These are phyloP conservation scores for Cathartes aura DNA, from an alignment of 2,113 vertebrate genomes.

Conservation along the genomic window DNA sequence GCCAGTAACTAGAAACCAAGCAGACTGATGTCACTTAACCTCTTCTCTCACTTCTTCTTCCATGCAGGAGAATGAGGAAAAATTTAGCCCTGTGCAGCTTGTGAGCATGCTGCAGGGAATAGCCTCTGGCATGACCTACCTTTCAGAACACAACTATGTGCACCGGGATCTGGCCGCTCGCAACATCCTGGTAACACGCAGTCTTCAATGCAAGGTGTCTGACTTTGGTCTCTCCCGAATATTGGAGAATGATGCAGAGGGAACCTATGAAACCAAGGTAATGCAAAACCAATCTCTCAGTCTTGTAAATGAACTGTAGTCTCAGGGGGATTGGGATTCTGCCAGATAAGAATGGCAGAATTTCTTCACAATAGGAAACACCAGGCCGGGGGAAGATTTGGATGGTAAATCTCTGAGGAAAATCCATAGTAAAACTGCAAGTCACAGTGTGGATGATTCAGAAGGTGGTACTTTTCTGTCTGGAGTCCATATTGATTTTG, in stretches of 20 bases:
- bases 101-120: conserved; percentile 82
- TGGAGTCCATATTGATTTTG: neutral
- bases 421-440: neutral
- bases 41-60: neutral
- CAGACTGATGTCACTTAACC: neutral
- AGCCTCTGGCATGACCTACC: conserved; percentile 83
- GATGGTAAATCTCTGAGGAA: neutral
- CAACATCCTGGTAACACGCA: conserved; percentile 79
- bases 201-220: conserved; percentile 81
- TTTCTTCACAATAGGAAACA: neutral
- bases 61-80: conserved; percentile 77
- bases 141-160: conserved; percentile 79
- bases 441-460: neutral
- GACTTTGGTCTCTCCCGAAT: conserved; percentile 80
- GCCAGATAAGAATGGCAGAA: neutral
- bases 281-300: neutral
- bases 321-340: neutral
- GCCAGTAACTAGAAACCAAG: neutral
- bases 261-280: conserved; percentile 83
- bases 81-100: conserved; percentile 77
- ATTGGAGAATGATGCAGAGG: conserved; percentile 74
- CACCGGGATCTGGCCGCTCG: conserved; percentile 82
- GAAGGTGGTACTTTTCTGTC: neutral
- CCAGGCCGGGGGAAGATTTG: neutral
- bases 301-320: neutral